Conservation (phyloP, 2,888 invertebrate genomes). For the Diarsia dahlii region DNA sequence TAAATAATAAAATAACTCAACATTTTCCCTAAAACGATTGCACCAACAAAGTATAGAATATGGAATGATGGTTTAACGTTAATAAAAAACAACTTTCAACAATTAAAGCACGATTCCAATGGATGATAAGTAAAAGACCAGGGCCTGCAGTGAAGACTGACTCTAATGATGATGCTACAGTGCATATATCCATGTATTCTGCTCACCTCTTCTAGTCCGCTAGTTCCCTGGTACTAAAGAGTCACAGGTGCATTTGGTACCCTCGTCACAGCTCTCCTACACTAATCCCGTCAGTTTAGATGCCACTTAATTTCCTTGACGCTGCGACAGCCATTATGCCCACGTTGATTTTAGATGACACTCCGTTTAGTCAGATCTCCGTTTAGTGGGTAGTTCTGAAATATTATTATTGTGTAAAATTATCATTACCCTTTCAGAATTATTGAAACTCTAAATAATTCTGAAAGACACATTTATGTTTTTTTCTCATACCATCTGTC, state of each 20-base stretch:
- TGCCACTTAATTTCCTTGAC: slow-evolving; percentile 75
- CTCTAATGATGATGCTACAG: too few relatives aligned
- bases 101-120: too few relatives aligned
- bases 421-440: neutral
- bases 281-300: slow-evolving; percentile 71
- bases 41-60: too few relatives aligned
- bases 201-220: slow-evolving; percentile 41
- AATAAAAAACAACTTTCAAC: too few relatives aligned
- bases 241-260: slow-evolving; percentile 75
- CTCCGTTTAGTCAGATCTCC: slow-evolving; percentile 33
- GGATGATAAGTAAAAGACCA: too few relatives aligned
- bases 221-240: slow-evolving; percentile 20
- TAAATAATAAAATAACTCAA: too few relatives aligned
- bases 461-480: neutral
- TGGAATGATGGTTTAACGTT: too few relatives aligned
- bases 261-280: slow-evolving; percentile 72
- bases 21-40: too few relatives aligned
- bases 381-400: slow-evolving; percentile 11
- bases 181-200: too few relatives aligned
- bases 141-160: too few relatives aligned
- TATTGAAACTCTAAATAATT: neutral
- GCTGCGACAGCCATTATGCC: slow-evolving; percentile 61
- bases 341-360: slow-evolving; percentile 59
- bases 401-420: neutral
- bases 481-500: too few relatives aligned